Percentiles rank a stretch among this genome's conserved stretches.
These are phyloP conservation scores for zebrafish (Danio rerio) DNA, from an alignment of 2,113 vertebrate species.

Conservation along the genomic window GRCz12tu NC_133190.1:4565001-4565500, in stretches of 20 bases:
- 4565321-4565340: slow-evolving; percentile 1
- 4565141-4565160: background rate
- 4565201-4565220: background rate
- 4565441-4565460: background rate
- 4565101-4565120: background rate
- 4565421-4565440: background rate
- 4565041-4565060: background rate
- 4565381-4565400: background rate
- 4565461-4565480: background rate
- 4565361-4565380: background rate
- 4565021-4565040: background rate
- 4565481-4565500: background rate
- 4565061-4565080: background rate
- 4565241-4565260: background rate
- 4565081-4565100: background rate
- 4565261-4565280: background rate
- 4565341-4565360: too few relatives aligned
- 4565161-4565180: background rate
- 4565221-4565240: background rate
- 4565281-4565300: background rate
- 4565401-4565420: background rate
- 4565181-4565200: background rate
- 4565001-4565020: background rate
- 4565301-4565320: background rate
- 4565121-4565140: background rate